Evolutionary conservation across 2,888 invertebrate genomes (phyloP), one percentile per base, ranked within the genome.

Genomic region (Sarcophaga subvicina): DNA sequence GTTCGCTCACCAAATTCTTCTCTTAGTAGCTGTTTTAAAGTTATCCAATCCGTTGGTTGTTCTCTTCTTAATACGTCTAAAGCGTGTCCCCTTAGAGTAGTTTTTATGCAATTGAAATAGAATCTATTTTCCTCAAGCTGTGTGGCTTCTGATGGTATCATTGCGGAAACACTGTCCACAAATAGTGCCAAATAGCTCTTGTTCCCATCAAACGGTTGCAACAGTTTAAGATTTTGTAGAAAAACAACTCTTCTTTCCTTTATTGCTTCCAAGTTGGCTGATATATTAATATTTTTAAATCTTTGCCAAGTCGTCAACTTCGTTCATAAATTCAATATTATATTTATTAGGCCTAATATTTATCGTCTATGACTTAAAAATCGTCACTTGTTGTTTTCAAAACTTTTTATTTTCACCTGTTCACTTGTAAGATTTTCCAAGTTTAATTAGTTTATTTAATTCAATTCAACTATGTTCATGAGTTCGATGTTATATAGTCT

Each of bases 61-160:
- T 25, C 25, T 25, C 80, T 63, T 22, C 77, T 45, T 63, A 80
- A 27, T 11, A 77, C 45, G 17, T 81, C 49, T 12, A 85, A 64
- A 22, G 72, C 77, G 17, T 62, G 14, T 20, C 73, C 77, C 14
- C 72, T 76, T 12, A 81, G 70, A 47, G 67, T 79, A 49, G 75
- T 86, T 71, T 67, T 59, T 22, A 85, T 49, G 8, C 75, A 63
- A n/a, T 77, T 81, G 45, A 85, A 85, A 64, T 70, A 79, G 25
- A 82, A 85, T 27, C 78, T 62, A 14, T 37, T 47, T 47, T 86
- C 85, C n/a, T 86, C 79, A 11, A 27, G 10, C 12, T 62, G 27
- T 27, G 67, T 59, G 69, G 81, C 17, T n/a, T 73, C 62, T 5
- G 66, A n/a, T 17, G 80, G 77, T 10, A 83, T 49, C 4, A 83